phyloP scores from a whole-genome alignment of 2,113 vertebrate genomes.

The Tupaia chinensis region DNA sequence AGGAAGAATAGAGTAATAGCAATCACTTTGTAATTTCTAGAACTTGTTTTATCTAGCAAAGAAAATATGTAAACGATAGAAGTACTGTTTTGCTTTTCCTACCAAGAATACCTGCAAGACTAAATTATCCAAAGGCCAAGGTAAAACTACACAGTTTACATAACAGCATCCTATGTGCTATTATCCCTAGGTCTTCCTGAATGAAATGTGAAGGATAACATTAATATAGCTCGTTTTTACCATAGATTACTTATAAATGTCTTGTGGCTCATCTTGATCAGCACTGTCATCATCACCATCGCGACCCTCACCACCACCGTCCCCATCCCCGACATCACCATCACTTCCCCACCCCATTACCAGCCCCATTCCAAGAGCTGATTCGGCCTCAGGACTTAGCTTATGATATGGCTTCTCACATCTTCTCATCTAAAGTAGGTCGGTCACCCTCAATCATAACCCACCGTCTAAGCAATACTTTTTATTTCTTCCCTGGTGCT shows the following conservation, averaged over 20 bases:
- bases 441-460: neutral
- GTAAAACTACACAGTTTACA: neutral
- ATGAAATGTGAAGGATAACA: neutral
- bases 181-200: slow-evolving; percentile 2
- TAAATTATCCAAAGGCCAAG: neutral
- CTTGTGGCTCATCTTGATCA: neutral
- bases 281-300: neutral
- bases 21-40: neutral
- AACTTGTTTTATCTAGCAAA: slow-evolving; percentile 34
- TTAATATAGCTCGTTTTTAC: neutral
- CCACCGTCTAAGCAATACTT: neutral
- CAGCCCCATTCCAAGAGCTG: neutral
- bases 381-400: neutral
- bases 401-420: neutral
- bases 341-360: neutral
- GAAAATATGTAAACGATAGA: neutral
- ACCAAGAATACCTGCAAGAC: neutral
- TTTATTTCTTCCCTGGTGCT: neutral
- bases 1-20: neutral
- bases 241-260: neutral
- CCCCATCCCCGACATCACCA: neutral
- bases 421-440: neutral
- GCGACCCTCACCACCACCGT: neutral
- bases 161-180: neutral
- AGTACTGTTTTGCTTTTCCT: neutral